Evolutionary conservation across 1,140 invertebrate genomes (phyloP).

Genomic region (Sitobion miscanthi): DNA sequence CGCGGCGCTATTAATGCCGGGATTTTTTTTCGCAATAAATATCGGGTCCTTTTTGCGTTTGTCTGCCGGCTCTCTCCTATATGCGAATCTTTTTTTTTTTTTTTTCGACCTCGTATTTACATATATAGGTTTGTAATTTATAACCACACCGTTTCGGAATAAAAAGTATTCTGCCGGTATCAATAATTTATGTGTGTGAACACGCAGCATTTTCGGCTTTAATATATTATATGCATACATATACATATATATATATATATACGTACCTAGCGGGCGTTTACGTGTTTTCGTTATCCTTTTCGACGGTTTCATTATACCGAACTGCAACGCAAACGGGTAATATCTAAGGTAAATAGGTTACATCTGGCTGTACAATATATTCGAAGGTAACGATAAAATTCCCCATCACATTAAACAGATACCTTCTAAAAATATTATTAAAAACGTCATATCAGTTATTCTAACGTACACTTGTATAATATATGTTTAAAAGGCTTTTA

Average conservation of each 20-base stretch:
- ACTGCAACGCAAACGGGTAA: background rate
- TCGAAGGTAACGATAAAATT: background rate
- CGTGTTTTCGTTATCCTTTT: constrained; percentile 12
- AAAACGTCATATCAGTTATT: background rate
- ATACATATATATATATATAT: background rate
- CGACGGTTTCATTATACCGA: background rate
- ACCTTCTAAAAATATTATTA: background rate
- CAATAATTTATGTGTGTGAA: constrained; percentile 15
- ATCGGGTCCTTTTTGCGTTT: constrained; percentile 27
- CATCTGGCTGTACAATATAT: background rate
- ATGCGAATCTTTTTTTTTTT: background rate
- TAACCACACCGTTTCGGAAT: background rate
- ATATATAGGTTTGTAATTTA: constrained; percentile 34
- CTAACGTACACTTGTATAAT: background rate
- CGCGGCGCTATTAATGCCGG: constrained; percentile 20
- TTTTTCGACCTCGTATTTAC: constrained; percentile 5
- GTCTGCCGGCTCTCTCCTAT: background rate
- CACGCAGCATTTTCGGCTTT: constrained; percentile 24
- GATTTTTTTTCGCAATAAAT: constrained; percentile 49
- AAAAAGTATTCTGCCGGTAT: background rate
- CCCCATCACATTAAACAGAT: background rate
- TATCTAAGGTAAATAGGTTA: background rate
- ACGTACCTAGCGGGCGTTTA: background rate
- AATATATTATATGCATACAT: background rate
- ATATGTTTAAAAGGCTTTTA: background rate